A percentile compares a stretch with the other conserved stretches of the same genome.
These are phyloP conservation scores for Neelides sp. DNA, from an alignment of 1,140 invertebrate genomes.

Conservation along the genomic window DNA sequence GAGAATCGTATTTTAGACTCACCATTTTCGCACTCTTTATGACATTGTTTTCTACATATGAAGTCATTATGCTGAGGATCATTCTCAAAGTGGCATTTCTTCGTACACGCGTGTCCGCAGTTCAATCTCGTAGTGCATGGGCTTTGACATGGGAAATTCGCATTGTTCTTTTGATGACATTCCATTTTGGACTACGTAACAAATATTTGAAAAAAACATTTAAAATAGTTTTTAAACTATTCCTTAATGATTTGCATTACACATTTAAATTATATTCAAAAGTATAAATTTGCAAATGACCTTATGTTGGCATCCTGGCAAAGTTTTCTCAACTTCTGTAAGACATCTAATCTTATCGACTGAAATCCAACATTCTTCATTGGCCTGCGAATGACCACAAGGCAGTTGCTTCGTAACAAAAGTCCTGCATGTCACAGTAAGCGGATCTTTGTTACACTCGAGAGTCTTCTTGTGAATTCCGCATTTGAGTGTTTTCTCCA, in stretches of 20 bases:
- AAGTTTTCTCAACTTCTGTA: conserved; percentile 10
- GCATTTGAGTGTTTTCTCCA: conserved; percentile 19
- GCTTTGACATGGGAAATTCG: conserved; percentile 8
- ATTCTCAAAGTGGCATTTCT: conserved; percentile 17
- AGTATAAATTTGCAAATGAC: conserved; percentile 6
- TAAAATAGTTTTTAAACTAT: conserved; percentile 2
- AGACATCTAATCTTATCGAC: conserved; percentile 19
- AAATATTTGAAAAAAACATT: neutral
- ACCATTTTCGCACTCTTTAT: conserved; percentile 17
- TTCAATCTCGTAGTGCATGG: conserved; percentile 13
- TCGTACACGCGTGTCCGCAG: conserved; percentile 26
- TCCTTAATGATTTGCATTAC: neutral
- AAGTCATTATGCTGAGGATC: conserved; percentile 22
- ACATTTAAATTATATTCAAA: neutral
- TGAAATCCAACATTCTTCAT: conserved; percentile 1
- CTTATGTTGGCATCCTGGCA: conserved; percentile 22
- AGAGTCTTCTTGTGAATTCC: conserved; percentile 9
- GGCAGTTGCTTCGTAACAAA: conserved; percentile 10
- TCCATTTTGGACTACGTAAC: conserved; percentile 9
- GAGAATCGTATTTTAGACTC: neutral
- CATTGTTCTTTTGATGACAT: conserved; percentile 8
- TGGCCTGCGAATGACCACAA: conserved; percentile 21
- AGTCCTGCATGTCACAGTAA: conserved; percentile 15
- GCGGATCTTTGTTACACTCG: conserved; percentile 22
- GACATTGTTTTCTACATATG: conserved; percentile 22